Conservation (phyloP, 2,888 invertebrate genomes). For the Mystacides longicornis region DNA sequence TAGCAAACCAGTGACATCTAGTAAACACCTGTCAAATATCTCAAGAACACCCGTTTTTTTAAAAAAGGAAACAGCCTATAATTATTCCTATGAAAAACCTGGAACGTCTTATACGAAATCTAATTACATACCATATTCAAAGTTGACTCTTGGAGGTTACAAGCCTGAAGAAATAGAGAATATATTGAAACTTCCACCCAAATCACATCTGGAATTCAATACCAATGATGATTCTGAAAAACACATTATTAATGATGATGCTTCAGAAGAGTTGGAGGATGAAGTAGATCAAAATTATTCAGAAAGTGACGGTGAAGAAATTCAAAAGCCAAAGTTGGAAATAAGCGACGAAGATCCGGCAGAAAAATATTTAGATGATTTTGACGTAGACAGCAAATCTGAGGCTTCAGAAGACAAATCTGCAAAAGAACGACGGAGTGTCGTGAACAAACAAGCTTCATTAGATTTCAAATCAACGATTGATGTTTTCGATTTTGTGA, state of each 20-base stretch:
- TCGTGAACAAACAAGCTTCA: conserved; percentile 27
- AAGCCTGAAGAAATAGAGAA: conserved; percentile 19
- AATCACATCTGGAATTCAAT: not conserved
- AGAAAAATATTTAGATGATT: conserved; percentile 39
- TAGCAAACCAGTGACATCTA: not conserved
- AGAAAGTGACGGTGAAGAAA: conserved; percentile 20
- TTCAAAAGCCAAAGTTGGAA: not conserved
- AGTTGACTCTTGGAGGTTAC: conserved; percentile 43
- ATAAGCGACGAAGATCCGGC: conserved; percentile 31
- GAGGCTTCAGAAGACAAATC: conserved; percentile 5
- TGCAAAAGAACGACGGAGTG: not conserved
- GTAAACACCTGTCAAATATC: conserved; percentile 4
- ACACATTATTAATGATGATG: not conserved
- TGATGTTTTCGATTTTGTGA: conserved; percentile 43
- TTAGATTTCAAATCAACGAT: conserved; percentile 41
- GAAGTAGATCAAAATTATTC: conserved; percentile 29
- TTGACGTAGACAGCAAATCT: conserved; percentile 36
- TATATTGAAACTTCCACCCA: conserved; percentile 5
- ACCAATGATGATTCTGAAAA: not conserved
- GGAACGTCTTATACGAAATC: conserved; percentile 27
- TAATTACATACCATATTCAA: conserved; percentile 45
- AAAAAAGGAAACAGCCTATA: not conserved
- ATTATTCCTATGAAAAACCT: not conserved
- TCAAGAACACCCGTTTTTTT: conserved; percentile 8
- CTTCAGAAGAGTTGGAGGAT: not conserved